Evolutionary conservation across 2,113 vertebrate species (phyloP).

Genomic region (Echinops telfairi): DNA sequence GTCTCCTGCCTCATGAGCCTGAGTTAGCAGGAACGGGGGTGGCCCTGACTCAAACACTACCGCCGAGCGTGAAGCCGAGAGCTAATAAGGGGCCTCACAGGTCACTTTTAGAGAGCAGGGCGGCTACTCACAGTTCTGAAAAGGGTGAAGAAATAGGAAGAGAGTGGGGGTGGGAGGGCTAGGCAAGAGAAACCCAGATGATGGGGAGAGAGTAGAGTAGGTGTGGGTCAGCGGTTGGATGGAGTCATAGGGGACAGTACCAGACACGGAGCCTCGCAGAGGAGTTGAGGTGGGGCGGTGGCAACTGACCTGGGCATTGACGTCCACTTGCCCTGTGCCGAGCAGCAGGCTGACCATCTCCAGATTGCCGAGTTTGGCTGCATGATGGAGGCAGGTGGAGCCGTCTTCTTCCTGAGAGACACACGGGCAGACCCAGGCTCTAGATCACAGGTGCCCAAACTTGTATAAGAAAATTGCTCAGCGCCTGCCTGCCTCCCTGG

Average conservation of each 20-base stretch:
- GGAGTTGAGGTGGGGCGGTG: background rate
- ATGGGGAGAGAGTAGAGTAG: background rate
- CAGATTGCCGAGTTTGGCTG: constrained; percentile 93
- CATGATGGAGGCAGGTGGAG: constrained; percentile 95
- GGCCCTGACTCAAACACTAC: background rate
- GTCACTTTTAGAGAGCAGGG: background rate
- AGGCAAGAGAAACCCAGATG: background rate
- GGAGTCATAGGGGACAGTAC: background rate
- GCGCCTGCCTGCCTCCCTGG: no score
- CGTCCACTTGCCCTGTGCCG: constrained; percentile 94
- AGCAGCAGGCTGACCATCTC: constrained; percentile 93
- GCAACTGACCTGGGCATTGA: constrained; percentile 92
- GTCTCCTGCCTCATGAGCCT: background rate
- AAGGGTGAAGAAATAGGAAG: background rate
- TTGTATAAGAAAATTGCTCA: background rate
- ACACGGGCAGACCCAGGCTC: background rate
- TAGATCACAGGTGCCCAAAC: fast-evolving
- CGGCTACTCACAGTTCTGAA: background rate
- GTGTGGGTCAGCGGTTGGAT: background rate
- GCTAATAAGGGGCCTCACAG: background rate
- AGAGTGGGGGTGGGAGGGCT: no score
- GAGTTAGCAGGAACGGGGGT: no score
- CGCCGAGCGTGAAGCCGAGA: background rate
- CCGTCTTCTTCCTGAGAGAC: constrained; percentile 92
- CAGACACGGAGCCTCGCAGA: background rate